Base-by-base conservation (phyloP, 2,888 invertebrate genomes). In the Chrysina gloriosa region DNA sequence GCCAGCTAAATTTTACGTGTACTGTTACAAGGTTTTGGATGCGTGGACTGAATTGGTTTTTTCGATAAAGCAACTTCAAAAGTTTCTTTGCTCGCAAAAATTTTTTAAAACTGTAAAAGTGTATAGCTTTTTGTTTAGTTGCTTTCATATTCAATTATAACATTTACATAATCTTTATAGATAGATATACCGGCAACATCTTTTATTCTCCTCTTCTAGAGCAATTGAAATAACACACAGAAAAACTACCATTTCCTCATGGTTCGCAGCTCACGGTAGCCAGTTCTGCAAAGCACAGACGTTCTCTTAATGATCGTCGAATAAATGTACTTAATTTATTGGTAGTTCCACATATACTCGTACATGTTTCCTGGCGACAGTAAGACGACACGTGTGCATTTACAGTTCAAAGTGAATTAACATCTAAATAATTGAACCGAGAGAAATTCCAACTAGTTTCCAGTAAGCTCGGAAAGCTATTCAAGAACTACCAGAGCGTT, bases 341-440 rank as follows among this genome's bases (percentile, higher is more conserved):
- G 25, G 39, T 27, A 39, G 23, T 58, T 58, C 21, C 36, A 39
- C 39, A 39, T 14, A 58, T 25, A 39, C 39, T 36, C 11, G 23
- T 56, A 29, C n/a, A 9, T 14, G 14, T 39, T 58, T 16, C 25
- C 50, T 7, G 50, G 58, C 58, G 39, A 39, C 58, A 23, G 25
- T 39, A 39, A 42, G 58, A 39, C 58, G 58, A 39, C 58, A 58
- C 58, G 58, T 58, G 58, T 39, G 58, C 39, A 58, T 39, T 39
- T 58, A 25, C 36, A 39, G 58, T 58, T 58, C 58, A 58, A 58
- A 39, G 39, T 39, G 58, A 58, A 58, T 58, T 58, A 58, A 58
- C 58, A 58, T 58, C 58, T 58, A 39, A 58, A 58, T 58, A 58
- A 58, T 58, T 58, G 58, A 58, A 58, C 39, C 23, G 39, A 42